These are phyloP conservation scores for Crocodylus rhombifer DNA, from an alignment of 2,797 vertebrate species.

Conservation along the genomic window DNA sequence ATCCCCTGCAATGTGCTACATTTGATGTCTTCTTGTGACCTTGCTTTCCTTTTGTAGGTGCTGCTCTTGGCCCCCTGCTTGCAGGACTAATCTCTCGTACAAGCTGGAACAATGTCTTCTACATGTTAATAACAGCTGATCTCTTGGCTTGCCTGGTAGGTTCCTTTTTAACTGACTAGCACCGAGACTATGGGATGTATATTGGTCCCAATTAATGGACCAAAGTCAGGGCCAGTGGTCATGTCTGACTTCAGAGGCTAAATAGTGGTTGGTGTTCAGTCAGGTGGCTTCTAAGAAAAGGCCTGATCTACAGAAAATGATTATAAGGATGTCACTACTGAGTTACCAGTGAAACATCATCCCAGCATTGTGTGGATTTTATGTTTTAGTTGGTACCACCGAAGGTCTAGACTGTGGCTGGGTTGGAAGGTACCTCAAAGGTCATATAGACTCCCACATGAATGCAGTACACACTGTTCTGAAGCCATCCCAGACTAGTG, in stretches of 20 bases:
- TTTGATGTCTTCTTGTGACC: fast-evolving
- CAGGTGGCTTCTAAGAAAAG: background rate
- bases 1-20: no score
- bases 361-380: background rate
- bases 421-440: no score
- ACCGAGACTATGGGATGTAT: no score
- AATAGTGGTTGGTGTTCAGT: background rate
- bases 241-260: background rate
- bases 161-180: background rate
- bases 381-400: background rate
- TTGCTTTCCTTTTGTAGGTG: slow-evolving; percentile 80
- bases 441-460: no score
- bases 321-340: no score
- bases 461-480: no score
- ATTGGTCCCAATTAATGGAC: slow-evolving; percentile 71
- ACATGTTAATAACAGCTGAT: slow-evolving; percentile 94
- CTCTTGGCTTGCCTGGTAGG: slow-evolving; percentile 93
- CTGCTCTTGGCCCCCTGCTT: slow-evolving; percentile 92
- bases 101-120: slow-evolving; percentile 97
- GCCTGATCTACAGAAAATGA: no score
- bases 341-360: background rate
- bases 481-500: no score
- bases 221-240: background rate
- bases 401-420: no score
- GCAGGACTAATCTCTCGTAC: slow-evolving; percentile 93